Evolutionary conservation across 2,113 vertebrate genomes (phyloP).

Genomic region (Microtus pennsylvanicus): DNA sequence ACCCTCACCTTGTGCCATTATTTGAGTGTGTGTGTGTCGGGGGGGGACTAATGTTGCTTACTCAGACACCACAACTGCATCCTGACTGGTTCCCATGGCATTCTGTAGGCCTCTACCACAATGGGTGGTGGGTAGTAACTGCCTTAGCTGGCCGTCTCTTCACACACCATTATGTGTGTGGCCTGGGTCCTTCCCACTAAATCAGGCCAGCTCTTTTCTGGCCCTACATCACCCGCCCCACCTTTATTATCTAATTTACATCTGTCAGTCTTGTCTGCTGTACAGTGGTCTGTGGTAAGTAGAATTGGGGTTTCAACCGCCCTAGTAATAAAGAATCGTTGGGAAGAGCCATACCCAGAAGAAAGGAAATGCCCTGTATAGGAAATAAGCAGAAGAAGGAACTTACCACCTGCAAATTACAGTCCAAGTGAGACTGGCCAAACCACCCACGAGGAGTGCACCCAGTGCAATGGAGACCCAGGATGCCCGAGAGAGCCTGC

Average conservation of each 20-base stretch:
- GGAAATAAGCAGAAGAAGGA: neutral
- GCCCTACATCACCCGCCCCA: neutral
- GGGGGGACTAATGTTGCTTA: neutral
- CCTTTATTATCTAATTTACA: neutral
- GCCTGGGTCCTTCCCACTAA: neutral
- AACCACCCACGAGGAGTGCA: slow-evolving; percentile 2
- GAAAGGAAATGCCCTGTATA: neutral
- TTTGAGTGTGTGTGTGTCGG: neutral
- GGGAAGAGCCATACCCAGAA: fast-evolving
- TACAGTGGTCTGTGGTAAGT: neutral
- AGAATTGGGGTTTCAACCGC: neutral
- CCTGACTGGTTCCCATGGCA: neutral
- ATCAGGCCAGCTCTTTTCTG: neutral
- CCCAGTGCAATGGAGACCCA: slow-evolving; percentile 78
- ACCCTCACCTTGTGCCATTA: too few relatives aligned
- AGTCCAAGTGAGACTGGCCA: slow-evolving; percentile 67
- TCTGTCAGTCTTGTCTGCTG: neutral
- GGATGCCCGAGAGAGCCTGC: slow-evolving; percentile 67
- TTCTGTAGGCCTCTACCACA: neutral
- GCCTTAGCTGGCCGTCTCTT: neutral
- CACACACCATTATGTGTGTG: neutral
- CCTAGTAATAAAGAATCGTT: neutral
- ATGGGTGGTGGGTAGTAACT: neutral
- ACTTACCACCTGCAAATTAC: slow-evolving; percentile 75
- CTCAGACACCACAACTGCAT: neutral